Base-by-base conservation (phyloP, 1,140 invertebrate species). In the Aphelenchoides fujianensis region DNA sequence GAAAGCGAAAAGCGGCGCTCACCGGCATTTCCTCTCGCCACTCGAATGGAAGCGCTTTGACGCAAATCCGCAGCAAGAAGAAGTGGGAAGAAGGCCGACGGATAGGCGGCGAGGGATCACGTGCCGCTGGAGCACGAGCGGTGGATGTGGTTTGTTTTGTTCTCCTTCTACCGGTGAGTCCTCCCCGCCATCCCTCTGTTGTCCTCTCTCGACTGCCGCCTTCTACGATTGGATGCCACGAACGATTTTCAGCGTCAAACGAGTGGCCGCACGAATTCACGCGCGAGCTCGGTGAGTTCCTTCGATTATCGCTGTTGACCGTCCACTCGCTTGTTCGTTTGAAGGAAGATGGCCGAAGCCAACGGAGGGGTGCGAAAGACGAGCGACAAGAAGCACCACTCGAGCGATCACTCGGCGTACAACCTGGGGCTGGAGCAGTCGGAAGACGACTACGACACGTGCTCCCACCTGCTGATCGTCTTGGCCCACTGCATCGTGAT, bases 401-500 rank as follows among this genome's bases (percentile, higher is more conserved):
- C 19, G 5, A 59, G 34, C 5, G 19, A 32, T 7, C 5, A 19
- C 7, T 59, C 55, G 5, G 19, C 55, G 12, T 59, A 5, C 55
- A 59, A 59, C 34, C 19, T 7, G 27, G 19, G 55, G 7, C 19
- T 7, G 12, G 55, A 59, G 23, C 5, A 19, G 27, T 30, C 5
- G 5, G 55, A 59, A 7, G 55, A 59, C 34, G 5, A 59, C 5
- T 59, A 59, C 55, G 55, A 59, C 23, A 59, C 55, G 5, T 59
- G 55, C 19, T 5, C 5, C 12, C 55, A 59, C 5, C 19, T 59
- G 5, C 23, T 59, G 55, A 59, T 59, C 55, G 19, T 59, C 34
- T 59, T 59, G 5, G 55, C 5, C 23, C 19, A 59, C 34, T 19
- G 5, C 5, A 7, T 59, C 27, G 84, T 92, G 9, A 87, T 92